Base-by-base conservation (phyloP, 2,888 invertebrate species). In the Eutolmus rufibarbis region DNA sequence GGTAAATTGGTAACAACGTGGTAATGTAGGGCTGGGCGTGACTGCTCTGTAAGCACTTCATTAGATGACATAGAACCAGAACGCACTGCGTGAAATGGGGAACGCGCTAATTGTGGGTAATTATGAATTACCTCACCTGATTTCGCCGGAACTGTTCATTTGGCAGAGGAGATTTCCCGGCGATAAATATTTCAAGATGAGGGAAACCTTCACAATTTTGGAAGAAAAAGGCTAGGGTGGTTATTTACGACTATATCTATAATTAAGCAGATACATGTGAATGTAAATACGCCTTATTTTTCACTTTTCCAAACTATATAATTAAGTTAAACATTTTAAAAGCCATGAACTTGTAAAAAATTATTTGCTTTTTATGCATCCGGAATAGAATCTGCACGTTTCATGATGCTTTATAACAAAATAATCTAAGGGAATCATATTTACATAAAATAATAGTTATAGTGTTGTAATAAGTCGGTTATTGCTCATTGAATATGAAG, bases 131-230 rank as follows among this genome's bases (percentile, higher is more conserved):
- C 34, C 56, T 81, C 34, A 51, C 51, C 81, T 81, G 81, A 81
- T 81, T 81, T 81, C 31, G 46, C 56, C 81, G 81, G 81, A 81
- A 81, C 81, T 56, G 16, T 56, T 81, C 51, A 81, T 81, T 81
- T 81, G 81, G 81, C 51, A 56, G 23, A 40, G 51, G 14, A 56
- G 81, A 81, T 81, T 31, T 51, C 16, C 31, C 28, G 81, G 9
- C 5, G 81, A 81, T 81, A 81, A 76, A 23, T 37, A 23, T 40
- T 34, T 37, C 37, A n/a, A 76, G 76, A 76, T 76, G 76, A 76
- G 31, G 34, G 31, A 74, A 76, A 37, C 37, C 76, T 31, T 76
- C 34, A 76, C 19, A 5, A 23, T 8, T 23, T 57, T 57, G 5
- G 19, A 23, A 23, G 5, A 57, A 23, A 57, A 57, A 19, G 23